These are phyloP conservation scores for Phyllostomus discolor DNA, from an alignment of 2,113 vertebrate genomes.

Conservation along the genomic window DNA sequence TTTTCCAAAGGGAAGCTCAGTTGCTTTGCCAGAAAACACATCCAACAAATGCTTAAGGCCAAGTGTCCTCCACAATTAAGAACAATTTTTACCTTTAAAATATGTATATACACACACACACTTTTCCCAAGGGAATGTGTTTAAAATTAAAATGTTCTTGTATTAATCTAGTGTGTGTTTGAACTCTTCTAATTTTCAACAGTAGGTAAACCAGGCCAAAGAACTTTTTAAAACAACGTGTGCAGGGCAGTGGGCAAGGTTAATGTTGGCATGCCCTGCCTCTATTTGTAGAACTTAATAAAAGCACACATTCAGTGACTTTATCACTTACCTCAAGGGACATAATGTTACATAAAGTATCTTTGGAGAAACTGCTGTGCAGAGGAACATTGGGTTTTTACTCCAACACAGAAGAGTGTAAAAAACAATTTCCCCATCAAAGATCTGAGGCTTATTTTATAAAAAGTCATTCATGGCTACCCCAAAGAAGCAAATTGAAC, in stretches of 20 bases:
- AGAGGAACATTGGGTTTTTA: background rate
- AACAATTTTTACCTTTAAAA: background rate
- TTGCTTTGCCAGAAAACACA: background rate
- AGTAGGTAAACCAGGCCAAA: background rate
- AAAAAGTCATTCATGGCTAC: background rate
- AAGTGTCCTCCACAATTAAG: background rate
- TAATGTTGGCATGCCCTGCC: background rate
- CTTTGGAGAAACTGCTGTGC: background rate
- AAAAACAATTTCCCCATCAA: background rate
- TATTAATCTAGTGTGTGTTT: background rate
- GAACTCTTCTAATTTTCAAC: background rate
- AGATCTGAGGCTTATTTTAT: background rate
- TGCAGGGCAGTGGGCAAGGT: background rate
- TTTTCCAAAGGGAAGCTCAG: background rate
- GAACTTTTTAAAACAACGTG: background rate
- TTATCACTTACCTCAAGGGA: background rate
- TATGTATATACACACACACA: background rate
- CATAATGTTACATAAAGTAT: background rate
- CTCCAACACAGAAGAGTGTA: background rate
- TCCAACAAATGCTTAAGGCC: background rate
- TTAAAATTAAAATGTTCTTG: background rate
- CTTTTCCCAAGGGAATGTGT: background rate
- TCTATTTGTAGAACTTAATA: background rate
- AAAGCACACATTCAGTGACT: background rate
- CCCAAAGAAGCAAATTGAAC: background rate